Conservation (phyloP, 2,888 invertebrate genomes). For the Hydroisotoma schaefferi region DNA sequence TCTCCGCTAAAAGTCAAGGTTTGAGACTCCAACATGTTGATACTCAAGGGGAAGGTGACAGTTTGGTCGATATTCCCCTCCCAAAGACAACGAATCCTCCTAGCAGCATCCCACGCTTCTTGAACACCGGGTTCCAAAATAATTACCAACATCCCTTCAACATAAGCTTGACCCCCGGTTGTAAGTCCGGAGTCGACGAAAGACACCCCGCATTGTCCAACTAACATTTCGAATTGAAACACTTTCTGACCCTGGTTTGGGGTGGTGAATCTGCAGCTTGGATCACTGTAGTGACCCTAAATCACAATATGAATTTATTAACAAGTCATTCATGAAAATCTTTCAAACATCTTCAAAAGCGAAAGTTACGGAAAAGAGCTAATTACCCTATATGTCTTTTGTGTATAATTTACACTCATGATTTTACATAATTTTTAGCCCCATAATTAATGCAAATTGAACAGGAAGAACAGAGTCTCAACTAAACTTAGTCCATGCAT, state of each 20-base stretch:
- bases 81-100: slow-evolving; percentile 74
- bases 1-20: slow-evolving; percentile 81
- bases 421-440: no score
- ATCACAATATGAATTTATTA: not conserved
- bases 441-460: no score
- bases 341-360: no score
- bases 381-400: no score
- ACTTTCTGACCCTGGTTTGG: slow-evolving; percentile 67
- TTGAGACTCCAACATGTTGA: slow-evolving; percentile 75
- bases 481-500: no score
- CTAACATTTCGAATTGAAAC: slow-evolving; percentile 69
- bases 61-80: slow-evolving; percentile 75
- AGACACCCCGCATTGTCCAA: slow-evolving; percentile 73
- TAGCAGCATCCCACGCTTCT: slow-evolving; percentile 74
- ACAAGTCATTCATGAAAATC: no score
- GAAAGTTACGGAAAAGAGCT: no score
- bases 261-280: slow-evolving; percentile 69
- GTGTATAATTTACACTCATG: no score
- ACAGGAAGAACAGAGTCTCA: no score
- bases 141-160: slow-evolving; percentile 57
- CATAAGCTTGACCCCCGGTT: slow-evolving; percentile 68
- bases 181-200: slow-evolving; percentile 74
- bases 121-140: slow-evolving; percentile 57
- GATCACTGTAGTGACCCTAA: slow-evolving; percentile 64
- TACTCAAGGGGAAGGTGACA: slow-evolving; percentile 68